These are phyloP conservation scores for Sander vitreus DNA, from an alignment of 2,113 vertebrate species.

Conservation along the genomic window DNA sequence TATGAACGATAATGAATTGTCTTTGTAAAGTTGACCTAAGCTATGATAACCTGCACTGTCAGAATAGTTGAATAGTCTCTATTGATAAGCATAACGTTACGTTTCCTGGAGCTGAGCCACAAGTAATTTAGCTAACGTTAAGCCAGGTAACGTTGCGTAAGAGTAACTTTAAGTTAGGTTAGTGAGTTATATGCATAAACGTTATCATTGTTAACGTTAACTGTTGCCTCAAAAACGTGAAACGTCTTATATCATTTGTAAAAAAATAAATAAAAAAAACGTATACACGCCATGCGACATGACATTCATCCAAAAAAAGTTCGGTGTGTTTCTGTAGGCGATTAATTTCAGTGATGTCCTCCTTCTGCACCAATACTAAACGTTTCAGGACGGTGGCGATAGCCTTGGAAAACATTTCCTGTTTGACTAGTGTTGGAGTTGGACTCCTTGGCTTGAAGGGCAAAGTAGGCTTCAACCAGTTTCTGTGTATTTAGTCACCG, in stretches of 20 bases:
- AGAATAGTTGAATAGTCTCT: background rate
- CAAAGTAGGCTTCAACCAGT: background rate
- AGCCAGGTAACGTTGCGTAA: too few relatives aligned
- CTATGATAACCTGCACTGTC: background rate
- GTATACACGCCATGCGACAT: too few relatives aligned
- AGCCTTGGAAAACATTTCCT: background rate
- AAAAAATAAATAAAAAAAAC: too few relatives aligned
- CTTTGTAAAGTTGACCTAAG: background rate
- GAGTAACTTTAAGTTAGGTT: too few relatives aligned
- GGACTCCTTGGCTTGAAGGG: background rate
- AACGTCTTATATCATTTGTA: too few relatives aligned
- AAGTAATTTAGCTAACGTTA: background rate
- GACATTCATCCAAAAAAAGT: too few relatives aligned
- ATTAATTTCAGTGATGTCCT: background rate
- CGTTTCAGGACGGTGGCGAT: background rate
- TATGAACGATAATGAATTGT: background rate
- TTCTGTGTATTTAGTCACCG: constrained; percentile 1
- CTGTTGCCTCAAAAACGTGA: too few relatives aligned
- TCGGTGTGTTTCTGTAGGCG: too few relatives aligned
- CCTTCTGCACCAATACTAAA: background rate
- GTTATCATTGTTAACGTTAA: too few relatives aligned
- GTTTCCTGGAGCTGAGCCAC: too few relatives aligned
- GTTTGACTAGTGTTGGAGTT: constrained; percentile 13
- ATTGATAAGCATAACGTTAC: too few relatives aligned
- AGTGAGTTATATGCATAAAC: too few relatives aligned